Evolutionary conservation across 2,888 invertebrate genomes (phyloP).

Genomic region (Baccha elongata): DNA sequence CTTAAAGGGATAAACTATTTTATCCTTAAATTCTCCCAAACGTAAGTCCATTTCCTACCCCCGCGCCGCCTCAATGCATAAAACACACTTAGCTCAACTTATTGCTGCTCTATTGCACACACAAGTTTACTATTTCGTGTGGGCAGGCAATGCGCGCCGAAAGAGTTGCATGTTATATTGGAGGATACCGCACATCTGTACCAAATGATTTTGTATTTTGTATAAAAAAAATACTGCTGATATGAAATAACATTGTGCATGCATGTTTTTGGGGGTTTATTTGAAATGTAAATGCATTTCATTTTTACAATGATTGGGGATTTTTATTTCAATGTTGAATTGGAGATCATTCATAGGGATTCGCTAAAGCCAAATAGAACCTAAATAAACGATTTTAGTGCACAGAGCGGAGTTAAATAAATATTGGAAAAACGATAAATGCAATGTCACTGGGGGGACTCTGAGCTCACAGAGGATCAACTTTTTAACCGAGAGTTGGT

Average conservation of each 20-base stretch:
- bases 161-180: conserved; percentile 45
- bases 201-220: conserved; percentile 59
- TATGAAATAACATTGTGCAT: conserved; percentile 68
- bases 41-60: neutral
- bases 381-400: conserved; percentile 48
- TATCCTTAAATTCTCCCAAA: conserved; percentile 59
- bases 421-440: conserved; percentile 49
- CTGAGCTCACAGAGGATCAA: conserved; percentile 36
- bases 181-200: conserved; percentile 51
- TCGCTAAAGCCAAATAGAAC: neutral
- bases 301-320: conserved; percentile 14
- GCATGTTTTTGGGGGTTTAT: conserved; percentile 58
- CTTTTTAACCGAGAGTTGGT: conserved; percentile 20
- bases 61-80: conserved; percentile 33
- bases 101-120: conserved; percentile 62
- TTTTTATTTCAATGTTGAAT: conserved; percentile 7
- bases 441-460: conserved; percentile 48
- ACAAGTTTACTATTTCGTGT: conserved; percentile 26
- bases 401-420: conserved; percentile 37
- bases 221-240: conserved; percentile 57
- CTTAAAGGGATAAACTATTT: conserved; percentile 58
- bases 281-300: conserved; percentile 68
- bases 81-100: conserved; percentile 70
- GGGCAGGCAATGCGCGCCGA: neutral
- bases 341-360: conserved; percentile 28